A percentile compares a stretch with the other conserved stretches of the same genome.
These are phyloP conservation scores for Armadillidium nasatum DNA, from an alignment of 1,140 invertebrate species.

Conservation along the genomic window DNA sequence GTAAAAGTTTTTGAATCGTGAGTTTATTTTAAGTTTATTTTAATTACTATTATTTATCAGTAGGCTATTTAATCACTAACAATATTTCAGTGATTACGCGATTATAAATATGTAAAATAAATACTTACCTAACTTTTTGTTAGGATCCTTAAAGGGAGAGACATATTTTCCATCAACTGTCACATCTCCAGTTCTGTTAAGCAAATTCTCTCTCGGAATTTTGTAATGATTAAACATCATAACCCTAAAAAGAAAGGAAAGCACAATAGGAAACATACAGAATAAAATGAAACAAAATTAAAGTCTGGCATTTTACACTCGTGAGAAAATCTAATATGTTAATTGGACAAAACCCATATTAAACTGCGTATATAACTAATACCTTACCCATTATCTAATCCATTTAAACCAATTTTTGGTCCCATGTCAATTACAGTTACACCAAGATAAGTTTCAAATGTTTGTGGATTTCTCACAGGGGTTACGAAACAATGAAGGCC, in stretches of 20 bases:
- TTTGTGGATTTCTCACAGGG: constrained; percentile 70
- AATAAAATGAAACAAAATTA: background rate
- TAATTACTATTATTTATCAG: too few species aligned
- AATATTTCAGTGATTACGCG: too few species aligned
- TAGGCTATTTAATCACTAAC: too few species aligned
- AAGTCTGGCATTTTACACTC: background rate
- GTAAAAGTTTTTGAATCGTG: too few species aligned
- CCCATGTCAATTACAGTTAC: constrained; percentile 81
- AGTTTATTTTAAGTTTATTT: too few species aligned
- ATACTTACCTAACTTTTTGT: constrained; percentile 62
- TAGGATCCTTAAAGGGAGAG: constrained; percentile 63
- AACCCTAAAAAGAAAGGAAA: constrained; percentile 58
- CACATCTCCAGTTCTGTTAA: constrained; percentile 84
- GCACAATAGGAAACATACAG: constrained; percentile 19
- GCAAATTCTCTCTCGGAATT: constrained; percentile 71
- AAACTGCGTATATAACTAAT: background rate
- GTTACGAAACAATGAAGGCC: constrained; percentile 82
- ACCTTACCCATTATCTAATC: constrained; percentile 77
- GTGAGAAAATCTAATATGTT: background rate
- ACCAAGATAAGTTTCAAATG: constrained; percentile 66
- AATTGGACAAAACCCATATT: background rate
- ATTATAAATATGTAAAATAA: too few species aligned
- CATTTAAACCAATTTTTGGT: constrained; percentile 79
- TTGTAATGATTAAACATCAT: constrained; percentile 78
- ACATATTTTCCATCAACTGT: constrained; percentile 76